Evolutionary conservation across 2,113 vertebrate species (phyloP), one percentile per base, ranked within the genome.

Genomic region (Genyomyrus donnyi): DNA sequence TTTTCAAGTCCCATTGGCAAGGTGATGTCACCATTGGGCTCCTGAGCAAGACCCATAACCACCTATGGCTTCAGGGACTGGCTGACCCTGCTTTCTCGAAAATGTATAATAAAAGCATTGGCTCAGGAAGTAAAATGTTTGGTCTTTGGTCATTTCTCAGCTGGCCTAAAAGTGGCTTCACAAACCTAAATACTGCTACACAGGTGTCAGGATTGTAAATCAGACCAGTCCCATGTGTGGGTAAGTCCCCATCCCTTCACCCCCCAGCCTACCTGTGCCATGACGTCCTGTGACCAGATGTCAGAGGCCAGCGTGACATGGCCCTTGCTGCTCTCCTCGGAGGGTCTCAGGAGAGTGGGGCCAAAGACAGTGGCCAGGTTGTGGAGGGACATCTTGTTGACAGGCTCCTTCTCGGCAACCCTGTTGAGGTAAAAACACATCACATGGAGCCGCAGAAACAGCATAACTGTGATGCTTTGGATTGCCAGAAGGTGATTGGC

Each of bases 361-460:
- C 98, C 98, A 0, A 99, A 99, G 92, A 99, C 98, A 0, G 98
- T 99, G 91, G 96, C 98, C 96, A 99, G 94, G 92, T 99, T 99
- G 94, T 99, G 98, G 90, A 99, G 97, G 58, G 98, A 99, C 98
- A 99, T 99, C 95, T 99, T 99, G 95, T 99, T 99, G 94, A 99
- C 87, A 15, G 98, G 98, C 91, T 99, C 98, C 95, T 99, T 99
- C 94, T 99, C 98, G 13, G 98, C 98, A 92, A 99, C 98, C 94
- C 98, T 99, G 95, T 0, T 4, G 62, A 84, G n/a, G 83, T 89
- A 50, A 84, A 77, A 62, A 89, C 24, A 24, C 27, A 24, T 66
- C 35, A 24, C n/a, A 3, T 58, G 31, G 45, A 48, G 21, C 83
- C n/a, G 10, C 0, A 1, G 39, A 39, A 83, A 31, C 35, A 83